Percentiles rank a stretch among this genome's conserved stretches.
Evolutionary conservation across 2,888 invertebrate genomes (phyloP).

Genomic region (Boloria euphrosyne): DNA sequence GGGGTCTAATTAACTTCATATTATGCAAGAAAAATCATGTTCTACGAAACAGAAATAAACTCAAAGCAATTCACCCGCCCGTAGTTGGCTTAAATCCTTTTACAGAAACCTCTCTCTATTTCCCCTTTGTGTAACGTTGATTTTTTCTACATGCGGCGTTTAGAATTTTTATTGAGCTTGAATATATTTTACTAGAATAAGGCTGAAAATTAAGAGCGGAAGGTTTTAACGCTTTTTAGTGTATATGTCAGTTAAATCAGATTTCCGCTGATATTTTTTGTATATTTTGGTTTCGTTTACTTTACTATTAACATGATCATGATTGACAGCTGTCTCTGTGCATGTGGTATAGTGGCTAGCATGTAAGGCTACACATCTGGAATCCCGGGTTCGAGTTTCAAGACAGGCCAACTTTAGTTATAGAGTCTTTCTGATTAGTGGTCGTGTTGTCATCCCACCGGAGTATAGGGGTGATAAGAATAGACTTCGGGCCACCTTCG

Average conservation of each 20-base stretch:
- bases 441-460: no score
- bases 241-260: not conserved
- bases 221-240: constrained; percentile 2
- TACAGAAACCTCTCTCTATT: constrained; percentile 9
- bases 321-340: no score
- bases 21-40: constrained; percentile 16
- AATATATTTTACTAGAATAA: constrained; percentile 10
- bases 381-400: no score
- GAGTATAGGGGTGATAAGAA: no score
- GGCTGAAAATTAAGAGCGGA: constrained; percentile 6
- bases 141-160: constrained; percentile 10
- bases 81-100: constrained; percentile 16
- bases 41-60: constrained; percentile 6
- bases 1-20: constrained; percentile 15
- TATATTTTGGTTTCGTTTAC: no score
- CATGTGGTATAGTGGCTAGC: no score
- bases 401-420: no score
- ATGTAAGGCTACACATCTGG: no score
- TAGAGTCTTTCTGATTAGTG: no score
- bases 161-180: constrained; percentile 14
- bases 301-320: no score
- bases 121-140: constrained; percentile 14
- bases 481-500: no score
- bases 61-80: constrained; percentile 14
- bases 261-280: no score